Evolutionary conservation across 2,888 invertebrate genomes (phyloP).

Genomic region (Ctena decussata): DNA sequence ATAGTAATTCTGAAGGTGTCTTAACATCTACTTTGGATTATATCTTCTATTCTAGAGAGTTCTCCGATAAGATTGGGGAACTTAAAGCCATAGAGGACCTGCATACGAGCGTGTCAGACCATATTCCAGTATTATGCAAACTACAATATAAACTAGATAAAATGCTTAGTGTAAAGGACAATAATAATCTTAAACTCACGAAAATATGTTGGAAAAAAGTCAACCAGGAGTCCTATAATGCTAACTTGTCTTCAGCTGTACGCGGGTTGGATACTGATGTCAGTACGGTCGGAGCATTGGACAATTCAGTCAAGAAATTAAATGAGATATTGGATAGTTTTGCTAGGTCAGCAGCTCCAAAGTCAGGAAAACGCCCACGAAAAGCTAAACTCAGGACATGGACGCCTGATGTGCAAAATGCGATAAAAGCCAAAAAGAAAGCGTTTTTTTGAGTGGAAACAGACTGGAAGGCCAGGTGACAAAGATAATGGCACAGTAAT

Average conservation of each 20-base stretch:
- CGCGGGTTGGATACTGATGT: neutral
- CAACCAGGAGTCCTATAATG: neutral
- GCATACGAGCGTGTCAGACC: neutral
- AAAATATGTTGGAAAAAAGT: neutral
- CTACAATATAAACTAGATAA: neutral
- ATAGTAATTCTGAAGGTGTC: neutral
- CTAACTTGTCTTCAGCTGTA: neutral
- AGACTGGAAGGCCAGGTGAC: neutral
- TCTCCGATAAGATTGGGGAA: neutral
- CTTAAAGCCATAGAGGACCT: neutral
- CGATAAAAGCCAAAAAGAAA: neutral
- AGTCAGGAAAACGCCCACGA: neutral
- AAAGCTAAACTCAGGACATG: neutral
- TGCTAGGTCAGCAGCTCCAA: neutral
- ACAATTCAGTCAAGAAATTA: neutral
- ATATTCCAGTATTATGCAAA: neutral
- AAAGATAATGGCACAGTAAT: neutral
- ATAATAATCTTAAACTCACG: neutral
- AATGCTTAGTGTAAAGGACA: too few species aligned
- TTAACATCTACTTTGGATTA: neutral
- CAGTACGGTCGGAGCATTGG: neutral
- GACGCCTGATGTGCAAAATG: neutral
- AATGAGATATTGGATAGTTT: neutral
- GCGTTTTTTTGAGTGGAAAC: slow-evolving; percentile 11
- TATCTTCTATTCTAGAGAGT: neutral